A percentile compares a stretch with the other conserved stretches of the same genome.
Evolutionary conservation across 2,113 vertebrate genomes (phyloP).

Genomic region (Brachypodius melanocephalos): DNA sequence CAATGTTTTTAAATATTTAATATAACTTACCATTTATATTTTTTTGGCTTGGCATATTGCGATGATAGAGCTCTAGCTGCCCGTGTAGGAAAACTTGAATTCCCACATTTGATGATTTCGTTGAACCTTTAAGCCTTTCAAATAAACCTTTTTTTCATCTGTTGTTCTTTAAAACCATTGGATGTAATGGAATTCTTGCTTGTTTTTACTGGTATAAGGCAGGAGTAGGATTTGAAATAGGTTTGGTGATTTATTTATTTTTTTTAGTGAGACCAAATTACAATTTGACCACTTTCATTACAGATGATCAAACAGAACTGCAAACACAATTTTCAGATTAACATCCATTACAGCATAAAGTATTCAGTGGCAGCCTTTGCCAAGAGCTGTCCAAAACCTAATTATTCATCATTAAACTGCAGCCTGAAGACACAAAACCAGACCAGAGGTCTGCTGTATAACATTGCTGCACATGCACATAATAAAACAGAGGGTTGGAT

Average conservation of each 20-base stretch:
- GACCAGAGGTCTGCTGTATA: constrained; percentile 45
- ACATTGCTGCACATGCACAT: not conserved
- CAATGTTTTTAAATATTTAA: not conserved
- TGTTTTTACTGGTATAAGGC: not conserved
- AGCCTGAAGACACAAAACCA: constrained; percentile 62
- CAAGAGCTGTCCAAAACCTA: constrained; percentile 56
- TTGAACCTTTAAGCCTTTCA: not conserved
- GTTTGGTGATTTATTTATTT: not conserved
- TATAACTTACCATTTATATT: not conserved
- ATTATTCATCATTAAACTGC: constrained; percentile 68
- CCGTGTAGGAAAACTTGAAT: rapidly evolving
- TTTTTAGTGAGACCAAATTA: constrained; percentile 14
- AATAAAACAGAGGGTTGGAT: not conserved
- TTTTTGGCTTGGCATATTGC: not conserved
- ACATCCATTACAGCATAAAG: constrained; percentile 46
- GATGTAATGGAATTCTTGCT: not conserved
- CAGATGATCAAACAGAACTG: constrained; percentile 52
- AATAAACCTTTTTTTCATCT: not conserved
- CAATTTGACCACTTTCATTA: constrained; percentile 48
- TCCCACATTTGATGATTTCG: not conserved
- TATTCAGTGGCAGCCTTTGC: constrained; percentile 47
- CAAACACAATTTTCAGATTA: constrained; percentile 63
- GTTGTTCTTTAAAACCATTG: not conserved
- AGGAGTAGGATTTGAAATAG: not conserved
- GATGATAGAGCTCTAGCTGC: not conserved